phyloP scores from a whole-genome alignment of 2,113 vertebrate species.

The Gnathonemus longibarbis region DNA sequence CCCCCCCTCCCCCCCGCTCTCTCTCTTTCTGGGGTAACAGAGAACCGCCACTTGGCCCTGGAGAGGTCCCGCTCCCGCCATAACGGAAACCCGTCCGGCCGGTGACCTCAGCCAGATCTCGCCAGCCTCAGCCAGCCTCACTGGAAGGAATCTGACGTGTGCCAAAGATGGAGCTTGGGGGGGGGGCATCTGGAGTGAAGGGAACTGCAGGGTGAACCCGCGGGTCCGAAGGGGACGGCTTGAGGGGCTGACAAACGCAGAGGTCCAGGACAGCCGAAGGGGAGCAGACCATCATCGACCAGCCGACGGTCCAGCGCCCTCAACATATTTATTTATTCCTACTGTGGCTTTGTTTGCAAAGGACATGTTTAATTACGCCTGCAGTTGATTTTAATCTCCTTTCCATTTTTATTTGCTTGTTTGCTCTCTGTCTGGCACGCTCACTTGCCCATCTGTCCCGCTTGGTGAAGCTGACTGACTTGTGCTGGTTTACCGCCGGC shows the following conservation, averaged over 20 bases:
- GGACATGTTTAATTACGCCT: slow-evolving; percentile 20
- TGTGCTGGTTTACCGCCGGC: neutral
- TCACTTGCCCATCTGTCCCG: slow-evolving; percentile 12
- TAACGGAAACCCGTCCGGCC: slow-evolving; percentile 70
- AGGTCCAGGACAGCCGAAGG: neutral
- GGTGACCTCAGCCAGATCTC: slow-evolving; percentile 61
- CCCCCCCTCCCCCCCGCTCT: slow-evolving; percentile 20
- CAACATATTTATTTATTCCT: slow-evolving; percentile 51
- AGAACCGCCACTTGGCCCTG: slow-evolving; percentile 81
- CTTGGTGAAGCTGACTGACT: neutral
- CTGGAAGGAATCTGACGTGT: slow-evolving; percentile 51
- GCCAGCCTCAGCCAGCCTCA: slow-evolving; percentile 36
- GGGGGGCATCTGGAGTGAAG: neutral
- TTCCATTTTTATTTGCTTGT: slow-evolving; percentile 11
- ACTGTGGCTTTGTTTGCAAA: slow-evolving; percentile 29
- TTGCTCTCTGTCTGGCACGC: neutral
- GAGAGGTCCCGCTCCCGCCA: slow-evolving; percentile 96
- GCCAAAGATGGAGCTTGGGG: slow-evolving; percentile 55
- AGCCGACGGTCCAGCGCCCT: slow-evolving; percentile 26
- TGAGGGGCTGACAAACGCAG: neutral
- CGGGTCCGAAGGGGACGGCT: neutral
- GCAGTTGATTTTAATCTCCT: slow-evolving; percentile 18
- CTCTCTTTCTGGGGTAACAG: slow-evolving; percentile 48
- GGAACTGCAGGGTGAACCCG: neutral
- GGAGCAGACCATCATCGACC: neutral